Base-by-base conservation (phyloP, 2,113 vertebrate species). In the Misgurnus anguillicaudatus region DNA sequence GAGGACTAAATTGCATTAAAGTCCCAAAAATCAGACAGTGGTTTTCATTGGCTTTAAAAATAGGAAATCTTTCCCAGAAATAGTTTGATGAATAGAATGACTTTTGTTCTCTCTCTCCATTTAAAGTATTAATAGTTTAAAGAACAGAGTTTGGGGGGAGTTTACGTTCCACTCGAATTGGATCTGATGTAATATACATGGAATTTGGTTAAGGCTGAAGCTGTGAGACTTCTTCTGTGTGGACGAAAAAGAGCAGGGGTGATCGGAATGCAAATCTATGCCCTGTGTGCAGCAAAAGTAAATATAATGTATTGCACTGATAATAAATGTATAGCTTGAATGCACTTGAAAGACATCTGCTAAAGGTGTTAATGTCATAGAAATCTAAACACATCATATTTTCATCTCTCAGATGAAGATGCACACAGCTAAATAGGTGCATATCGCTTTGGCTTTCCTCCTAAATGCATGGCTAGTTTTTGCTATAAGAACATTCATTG, bases 21-120 rank as follows among this genome's bases (percentile, higher is more conserved):
- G 55, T 77, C 36, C 47, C 47, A 21, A 61, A 80, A 78, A 77
- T 7, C 24, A 68, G 57, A 60, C 10, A 64, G 13, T 61, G 73
- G 74, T 85, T 85, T 80, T 76, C 77, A 74, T 85, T 82, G 84
- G 84, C 80, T 60, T 48, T 36, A 39, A 31, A 41, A 14, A 41
- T 42, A 13, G 42, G 60, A 82, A 75, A 65, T 17, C 36, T 71
- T 57, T 82, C 78, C 77, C 64, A 84, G 70, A 70, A 78, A 80
- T 80, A 84, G 47, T 84, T 80, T 84, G 73, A 80, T 41, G 62
- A 71, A 65, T 82, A 61, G 47, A 74, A 77, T 82, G 17, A 16
- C 42, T 77, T 79, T 74, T 68, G 69, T 75, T 68, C 62, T 69
- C 66, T 58, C 70, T 67, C 58, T 72, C 69, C 63, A 55, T 79